Conservation (phyloP, 2,113 vertebrate species). For the Sturnus vulgaris region DNA sequence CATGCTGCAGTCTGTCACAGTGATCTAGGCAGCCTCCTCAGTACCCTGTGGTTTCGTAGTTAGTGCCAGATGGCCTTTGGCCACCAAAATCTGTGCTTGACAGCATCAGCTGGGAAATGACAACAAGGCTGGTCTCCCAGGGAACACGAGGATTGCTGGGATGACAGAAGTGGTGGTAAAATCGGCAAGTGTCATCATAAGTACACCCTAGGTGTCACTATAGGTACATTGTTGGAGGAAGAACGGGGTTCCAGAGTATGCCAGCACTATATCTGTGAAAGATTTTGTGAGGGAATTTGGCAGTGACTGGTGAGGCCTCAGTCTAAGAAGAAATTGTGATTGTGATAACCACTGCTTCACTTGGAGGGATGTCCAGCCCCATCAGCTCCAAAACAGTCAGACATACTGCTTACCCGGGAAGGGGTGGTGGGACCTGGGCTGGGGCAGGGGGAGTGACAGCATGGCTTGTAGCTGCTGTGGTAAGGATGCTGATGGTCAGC, state of each 20-base stretch:
- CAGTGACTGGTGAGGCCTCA: background rate
- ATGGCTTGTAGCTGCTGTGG: background rate
- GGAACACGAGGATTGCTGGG: background rate
- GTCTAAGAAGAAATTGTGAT: background rate
- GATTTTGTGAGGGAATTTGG: background rate
- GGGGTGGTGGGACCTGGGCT: background rate
- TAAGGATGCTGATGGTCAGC: background rate
- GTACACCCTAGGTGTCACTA: constrained; percentile 50
- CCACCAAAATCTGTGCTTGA: background rate
- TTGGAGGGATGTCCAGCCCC: background rate
- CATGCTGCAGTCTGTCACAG: background rate
- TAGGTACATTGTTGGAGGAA: background rate
- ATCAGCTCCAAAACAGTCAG: background rate
- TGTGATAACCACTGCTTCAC: background rate
- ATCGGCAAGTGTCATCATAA: background rate
- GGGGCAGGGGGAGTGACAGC: background rate
- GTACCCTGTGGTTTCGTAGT: background rate
- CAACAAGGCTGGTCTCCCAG: background rate
- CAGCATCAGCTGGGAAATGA: background rate
- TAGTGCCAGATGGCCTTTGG: background rate
- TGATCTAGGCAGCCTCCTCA: background rate
- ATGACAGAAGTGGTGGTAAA: background rate
- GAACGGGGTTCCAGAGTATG: background rate
- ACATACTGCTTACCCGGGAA: background rate
- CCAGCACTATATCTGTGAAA: fast-evolving